Evolutionary conservation across 2,113 vertebrate genomes (phyloP).

Genomic region (Salvelinus namaycush): DNA sequence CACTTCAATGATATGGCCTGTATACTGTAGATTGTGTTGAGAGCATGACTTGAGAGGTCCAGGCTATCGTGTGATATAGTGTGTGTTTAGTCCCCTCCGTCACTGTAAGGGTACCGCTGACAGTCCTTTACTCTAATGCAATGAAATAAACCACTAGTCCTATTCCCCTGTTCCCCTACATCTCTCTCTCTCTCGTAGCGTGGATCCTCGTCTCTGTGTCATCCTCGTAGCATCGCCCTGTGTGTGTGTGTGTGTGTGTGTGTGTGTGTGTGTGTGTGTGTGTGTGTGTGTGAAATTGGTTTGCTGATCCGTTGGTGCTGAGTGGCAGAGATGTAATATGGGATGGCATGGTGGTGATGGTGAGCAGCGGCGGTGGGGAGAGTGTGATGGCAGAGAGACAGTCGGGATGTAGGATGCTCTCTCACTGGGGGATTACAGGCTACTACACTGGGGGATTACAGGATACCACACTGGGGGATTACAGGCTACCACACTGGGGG

Average conservation of each 20-base stretch:
- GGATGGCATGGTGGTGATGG: slow-evolving; percentile 49
- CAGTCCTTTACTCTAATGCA: background rate
- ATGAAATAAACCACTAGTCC: background rate
- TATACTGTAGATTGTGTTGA: background rate
- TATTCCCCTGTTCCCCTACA: slow-evolving; percentile 20
- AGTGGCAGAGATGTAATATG: slow-evolving; percentile 74
- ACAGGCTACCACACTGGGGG: no score
- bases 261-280: slow-evolving; percentile 30
- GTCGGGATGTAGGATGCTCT: slow-evolving; percentile 45
- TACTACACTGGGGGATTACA: slow-evolving; percentile 19
- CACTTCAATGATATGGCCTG: background rate
- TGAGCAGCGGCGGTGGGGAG: slow-evolving; percentile 16
- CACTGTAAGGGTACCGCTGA: background rate
- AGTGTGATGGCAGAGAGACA: slow-evolving; percentile 52
- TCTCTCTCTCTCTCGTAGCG: slow-evolving; percentile 42
- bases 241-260: slow-evolving; percentile 55
- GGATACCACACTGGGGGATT: no score
- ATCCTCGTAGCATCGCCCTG: slow-evolving; percentile 43
- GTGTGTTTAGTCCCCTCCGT: background rate
- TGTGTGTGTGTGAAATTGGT: slow-evolving; percentile 77
- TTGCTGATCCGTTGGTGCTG: slow-evolving; percentile 72
- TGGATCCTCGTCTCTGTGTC: slow-evolving; percentile 53
- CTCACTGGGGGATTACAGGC: slow-evolving; percentile 46
- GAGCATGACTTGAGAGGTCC: slow-evolving; percentile 13
- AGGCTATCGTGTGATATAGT: background rate